Evolutionary conservation across 2,113 vertebrate genomes (phyloP), one percentile per base, ranked within the genome.

Genomic region (Arizona elegans): DNA sequence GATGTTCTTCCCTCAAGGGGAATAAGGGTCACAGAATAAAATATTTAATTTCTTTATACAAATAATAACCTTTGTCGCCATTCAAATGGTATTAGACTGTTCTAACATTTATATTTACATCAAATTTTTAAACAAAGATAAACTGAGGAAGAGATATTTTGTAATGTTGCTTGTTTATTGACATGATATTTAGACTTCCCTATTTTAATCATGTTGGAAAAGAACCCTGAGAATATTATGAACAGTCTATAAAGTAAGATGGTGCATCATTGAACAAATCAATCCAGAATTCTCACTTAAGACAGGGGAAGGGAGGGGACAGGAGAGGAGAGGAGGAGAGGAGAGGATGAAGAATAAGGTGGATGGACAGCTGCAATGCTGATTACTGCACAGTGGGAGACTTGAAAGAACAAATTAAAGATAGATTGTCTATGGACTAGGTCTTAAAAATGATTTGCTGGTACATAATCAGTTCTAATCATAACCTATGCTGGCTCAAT

Each of bases 21-120:
- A 94, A 93, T 88, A 96, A 92, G 95, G 88, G 85, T 50, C 91
- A 96, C 11, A 94, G 89, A 95, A 94, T 90, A 96, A 96, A 96
- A 47, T 2, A 87, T 97, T 95, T 90, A 92, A 75, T 23, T 38
- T 90, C 88, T 95, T 95, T 7, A 93, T 85, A 81, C 33, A 91
- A 86, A 89, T 1, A 58, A 75, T n/a, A 54, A 24, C 29, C 52
- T 92, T 90, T 92, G 5, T 89, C 17, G 58, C 55, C 12, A 9
- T 33, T 55, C 65, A 52, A 86, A 58, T 33, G n/a, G 2, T 12
- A 52, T 70, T 70, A 70, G 29, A n/a, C 65, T 24, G 19, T n/a
- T n/a, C 33, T 89, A 58, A 17, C 17, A 90, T 89, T 86, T 47
- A 23, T 10, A 9, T n/a, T 85, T 81, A 12, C 38, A 56, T 33